Conservation (phyloP, 2,888 invertebrate genomes). For the Erebia palarica region DNA sequence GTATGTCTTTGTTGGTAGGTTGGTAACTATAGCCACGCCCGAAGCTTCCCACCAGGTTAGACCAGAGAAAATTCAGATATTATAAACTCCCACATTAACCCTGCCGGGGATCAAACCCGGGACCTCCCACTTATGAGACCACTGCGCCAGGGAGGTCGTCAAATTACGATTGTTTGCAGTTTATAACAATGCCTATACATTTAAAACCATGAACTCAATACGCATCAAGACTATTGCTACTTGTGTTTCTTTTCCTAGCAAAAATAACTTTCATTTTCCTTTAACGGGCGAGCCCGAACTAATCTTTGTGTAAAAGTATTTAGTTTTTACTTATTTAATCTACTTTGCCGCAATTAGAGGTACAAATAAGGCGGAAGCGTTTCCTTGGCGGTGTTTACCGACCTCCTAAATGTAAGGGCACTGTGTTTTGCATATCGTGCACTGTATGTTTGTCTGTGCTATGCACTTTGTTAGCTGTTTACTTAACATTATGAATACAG, state of each 20-base stretch:
- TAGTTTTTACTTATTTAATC: slow-evolving; percentile 28
- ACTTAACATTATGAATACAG: neutral
- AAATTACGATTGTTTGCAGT: no score
- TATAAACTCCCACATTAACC: no score
- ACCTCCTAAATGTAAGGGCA: slow-evolving; percentile 37
- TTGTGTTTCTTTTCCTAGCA: neutral
- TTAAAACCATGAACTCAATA: neutral
- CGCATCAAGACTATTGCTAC: neutral
- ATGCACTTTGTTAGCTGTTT: slow-evolving; percentile 16
- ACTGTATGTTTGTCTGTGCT: slow-evolving; percentile 19
- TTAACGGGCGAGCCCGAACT: neutral
- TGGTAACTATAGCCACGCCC: no score
- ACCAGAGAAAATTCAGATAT: no score
- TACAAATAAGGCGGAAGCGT: slow-evolving; percentile 37
- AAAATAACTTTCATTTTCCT: slow-evolving; percentile 4
- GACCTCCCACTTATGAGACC: no score
- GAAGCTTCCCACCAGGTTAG: no score
- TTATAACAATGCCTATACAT: no score
- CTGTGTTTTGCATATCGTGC: slow-evolving; percentile 35
- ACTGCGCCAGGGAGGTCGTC: no score
- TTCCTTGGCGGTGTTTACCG: slow-evolving; percentile 31
- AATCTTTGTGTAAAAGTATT: neutral
- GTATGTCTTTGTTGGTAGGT: no score
- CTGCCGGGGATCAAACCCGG: no score
- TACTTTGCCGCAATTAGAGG: slow-evolving; percentile 28